Percentiles rank a stretch among this genome's conserved stretches.
Evolutionary conservation across 2,113 vertebrate species (phyloP).

Genomic region (Paradisaea rubra): DNA sequence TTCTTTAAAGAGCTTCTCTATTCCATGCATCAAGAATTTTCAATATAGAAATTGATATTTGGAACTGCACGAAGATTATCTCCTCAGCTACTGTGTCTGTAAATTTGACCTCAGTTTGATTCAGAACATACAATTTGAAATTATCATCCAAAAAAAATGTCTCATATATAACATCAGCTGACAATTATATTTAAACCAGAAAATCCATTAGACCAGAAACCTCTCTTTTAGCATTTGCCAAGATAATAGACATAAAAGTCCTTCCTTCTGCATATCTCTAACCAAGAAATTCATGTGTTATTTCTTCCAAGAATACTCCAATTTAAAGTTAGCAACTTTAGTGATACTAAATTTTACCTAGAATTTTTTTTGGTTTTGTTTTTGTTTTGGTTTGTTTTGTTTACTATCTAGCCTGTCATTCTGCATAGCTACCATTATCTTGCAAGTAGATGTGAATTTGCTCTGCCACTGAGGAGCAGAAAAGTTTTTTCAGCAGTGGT

Average conservation of each 20-base stretch:
- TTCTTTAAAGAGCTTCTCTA: not conserved
- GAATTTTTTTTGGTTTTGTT: too few relatives aligned
- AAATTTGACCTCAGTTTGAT: not conserved
- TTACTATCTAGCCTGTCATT: not conserved
- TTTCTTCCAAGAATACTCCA: not conserved
- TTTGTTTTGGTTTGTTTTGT: not conserved
- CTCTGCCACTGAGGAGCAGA: not conserved
- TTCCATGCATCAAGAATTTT: not conserved
- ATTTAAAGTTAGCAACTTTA: not conserved
- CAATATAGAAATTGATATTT: not conserved
- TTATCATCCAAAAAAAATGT: not conserved
- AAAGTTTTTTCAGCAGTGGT: not conserved
- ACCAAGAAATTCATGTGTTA: not conserved
- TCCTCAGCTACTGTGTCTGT: not conserved
- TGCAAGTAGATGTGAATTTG: not conserved
- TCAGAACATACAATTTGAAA: not conserved
- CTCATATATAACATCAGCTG: not conserved
- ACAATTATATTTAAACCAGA: not conserved
- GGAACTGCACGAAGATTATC: not conserved
- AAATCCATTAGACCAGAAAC: not conserved
- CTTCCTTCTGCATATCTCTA: not conserved
- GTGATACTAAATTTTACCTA: not conserved
- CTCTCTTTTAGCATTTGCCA: not conserved
- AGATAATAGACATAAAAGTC: not conserved
- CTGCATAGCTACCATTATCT: not conserved